Conservation (phyloP, 2,113 vertebrate genomes). For the Malurus alboscapulatus region DNA sequence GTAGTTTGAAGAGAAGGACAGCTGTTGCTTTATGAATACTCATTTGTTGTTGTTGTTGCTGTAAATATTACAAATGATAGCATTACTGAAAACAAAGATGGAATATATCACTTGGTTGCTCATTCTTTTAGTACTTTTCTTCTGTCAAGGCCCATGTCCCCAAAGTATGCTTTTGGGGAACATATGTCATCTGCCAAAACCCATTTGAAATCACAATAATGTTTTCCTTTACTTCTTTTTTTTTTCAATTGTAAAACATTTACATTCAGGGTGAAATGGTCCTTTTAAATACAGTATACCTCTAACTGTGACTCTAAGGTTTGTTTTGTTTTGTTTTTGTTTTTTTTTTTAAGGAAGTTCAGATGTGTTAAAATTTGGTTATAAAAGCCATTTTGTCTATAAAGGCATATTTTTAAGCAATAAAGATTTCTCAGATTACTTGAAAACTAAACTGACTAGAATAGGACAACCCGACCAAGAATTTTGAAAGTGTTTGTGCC, state of each 20-base stretch:
- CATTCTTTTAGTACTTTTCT: neutral
- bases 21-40: constrained; percentile 17
- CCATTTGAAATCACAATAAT: neutral
- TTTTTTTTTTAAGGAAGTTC: neutral
- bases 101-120: neutral
- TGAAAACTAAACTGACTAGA: neutral
- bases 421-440: neutral
- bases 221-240: neutral
- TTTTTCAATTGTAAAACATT: neutral
- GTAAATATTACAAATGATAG: neutral
- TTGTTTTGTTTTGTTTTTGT: no score
- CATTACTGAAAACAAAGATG: neutral
- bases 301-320: neutral
- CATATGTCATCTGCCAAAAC: constrained; percentile 37
- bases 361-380: neutral
- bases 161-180: neutral
- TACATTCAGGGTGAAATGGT: neutral
- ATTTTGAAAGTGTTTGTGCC: neutral
- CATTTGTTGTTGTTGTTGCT: neutral
- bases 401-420: neutral
- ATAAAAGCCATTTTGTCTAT: neutral
- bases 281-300: neutral
- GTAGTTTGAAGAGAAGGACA: neutral
- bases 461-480: neutral
- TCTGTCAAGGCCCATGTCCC: constrained; percentile 11